phyloP scores from a whole-genome alignment of 1,140 invertebrate species.

The Drosophila bipectinata region DNA sequence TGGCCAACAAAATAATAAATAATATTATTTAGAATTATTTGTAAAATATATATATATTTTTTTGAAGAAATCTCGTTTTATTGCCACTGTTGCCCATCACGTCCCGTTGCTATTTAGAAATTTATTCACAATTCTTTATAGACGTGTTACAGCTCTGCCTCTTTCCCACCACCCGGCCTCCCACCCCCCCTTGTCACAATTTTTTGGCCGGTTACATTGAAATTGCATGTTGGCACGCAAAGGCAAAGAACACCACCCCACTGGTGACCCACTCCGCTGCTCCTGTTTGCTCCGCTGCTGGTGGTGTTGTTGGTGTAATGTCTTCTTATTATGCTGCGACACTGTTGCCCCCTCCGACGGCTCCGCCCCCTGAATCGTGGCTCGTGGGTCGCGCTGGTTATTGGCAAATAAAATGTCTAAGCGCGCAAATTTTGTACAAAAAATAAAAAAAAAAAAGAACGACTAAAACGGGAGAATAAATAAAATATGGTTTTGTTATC shows the following conservation, averaged over 20 bases:
- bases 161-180: slow-evolving; percentile 6
- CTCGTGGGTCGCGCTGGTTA: slow-evolving; percentile 64
- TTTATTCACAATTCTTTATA: slow-evolving; percentile 79
- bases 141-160: slow-evolving; percentile 60
- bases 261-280: slow-evolving; percentile 17
- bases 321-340: slow-evolving; percentile 81
- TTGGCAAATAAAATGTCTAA: slow-evolving; percentile 80
- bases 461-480: slow-evolving; percentile 38
- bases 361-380: slow-evolving; percentile 1
- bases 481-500: slow-evolving; percentile 78
- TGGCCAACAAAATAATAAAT: neutral
- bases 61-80: neutral
- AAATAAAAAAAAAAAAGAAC: slow-evolving; percentile 21
- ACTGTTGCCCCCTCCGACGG: slow-evolving; percentile 40
- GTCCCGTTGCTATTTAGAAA: slow-evolving; percentile 64
- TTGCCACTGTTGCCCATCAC: slow-evolving; percentile 47
- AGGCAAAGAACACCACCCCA: slow-evolving; percentile 26
- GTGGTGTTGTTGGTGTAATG: slow-evolving; percentile 72
- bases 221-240: slow-evolving; percentile 80
- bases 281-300: slow-evolving; percentile 40
- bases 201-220: slow-evolving; percentile 62
- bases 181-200: neutral
- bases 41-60: neutral
- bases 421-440: slow-evolving; percentile 70
- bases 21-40: neutral